Evolutionary conservation across 1,140 invertebrate species (phyloP).

Genomic region (Melitaea cinxia): DNA sequence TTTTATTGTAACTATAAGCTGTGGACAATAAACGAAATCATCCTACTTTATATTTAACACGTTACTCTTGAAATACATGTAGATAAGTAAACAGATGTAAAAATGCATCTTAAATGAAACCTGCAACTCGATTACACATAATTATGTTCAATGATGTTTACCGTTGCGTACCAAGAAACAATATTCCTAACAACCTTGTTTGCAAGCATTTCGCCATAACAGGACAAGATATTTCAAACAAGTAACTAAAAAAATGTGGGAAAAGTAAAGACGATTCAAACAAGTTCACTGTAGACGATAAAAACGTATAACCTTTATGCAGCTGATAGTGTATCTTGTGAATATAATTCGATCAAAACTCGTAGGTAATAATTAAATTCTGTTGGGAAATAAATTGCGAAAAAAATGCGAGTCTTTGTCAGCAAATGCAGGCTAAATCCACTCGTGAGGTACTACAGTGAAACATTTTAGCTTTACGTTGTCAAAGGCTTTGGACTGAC

Average conservation of each 20-base stretch:
- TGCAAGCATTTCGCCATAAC: constrained; percentile 32
- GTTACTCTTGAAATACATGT: too few relatives aligned
- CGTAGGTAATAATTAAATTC: constrained; percentile 18
- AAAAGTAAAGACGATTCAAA: constrained; percentile 17
- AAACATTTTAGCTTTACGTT: constrained; percentile 37
- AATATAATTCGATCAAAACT: background rate
- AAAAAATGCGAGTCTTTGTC: constrained; percentile 26
- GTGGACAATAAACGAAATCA: too few relatives aligned
- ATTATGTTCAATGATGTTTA: constrained; percentile 28
- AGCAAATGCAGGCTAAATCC: constrained; percentile 20
- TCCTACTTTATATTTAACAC: too few relatives aligned
- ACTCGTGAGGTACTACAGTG: constrained; percentile 19
- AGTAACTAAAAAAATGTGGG: constrained; percentile 23
- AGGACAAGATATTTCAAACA: constrained; percentile 35
- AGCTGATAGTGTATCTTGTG: constrained; percentile 4
- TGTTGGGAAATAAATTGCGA: constrained; percentile 20
- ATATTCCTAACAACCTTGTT: constrained; percentile 36
- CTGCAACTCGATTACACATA: background rate
- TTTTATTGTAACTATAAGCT: too few relatives aligned
- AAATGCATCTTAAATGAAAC: background rate
- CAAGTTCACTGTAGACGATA: constrained; percentile 11
- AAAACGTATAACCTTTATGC: constrained; percentile 10
- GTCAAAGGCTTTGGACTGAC: constrained; percentile 35
- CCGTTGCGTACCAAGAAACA: constrained; percentile 33
- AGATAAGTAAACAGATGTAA: background rate